Evolutionary conservation across 2,888 invertebrate species (phyloP).

Genomic region (Clivina fossor): DNA sequence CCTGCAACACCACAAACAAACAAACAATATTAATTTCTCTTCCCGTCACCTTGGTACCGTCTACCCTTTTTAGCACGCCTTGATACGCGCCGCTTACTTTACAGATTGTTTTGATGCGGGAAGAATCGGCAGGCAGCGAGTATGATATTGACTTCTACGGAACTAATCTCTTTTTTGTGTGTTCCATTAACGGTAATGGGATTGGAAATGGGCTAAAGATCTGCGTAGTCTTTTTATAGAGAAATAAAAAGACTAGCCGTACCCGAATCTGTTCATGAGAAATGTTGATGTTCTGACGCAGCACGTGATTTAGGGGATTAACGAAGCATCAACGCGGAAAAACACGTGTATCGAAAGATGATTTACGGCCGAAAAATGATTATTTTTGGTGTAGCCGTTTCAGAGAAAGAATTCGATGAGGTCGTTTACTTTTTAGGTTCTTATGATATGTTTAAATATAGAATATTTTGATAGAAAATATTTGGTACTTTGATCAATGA

Average conservation of each 20-base stretch:
- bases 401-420: too few species aligned
- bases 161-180: constrained; percentile 33
- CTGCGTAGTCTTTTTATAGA: constrained; percentile 29
- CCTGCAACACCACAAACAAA: constrained; percentile 54
- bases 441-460: too few species aligned
- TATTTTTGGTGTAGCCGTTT: too few species aligned
- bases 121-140: constrained; percentile 11
- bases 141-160: constrained; percentile 31
- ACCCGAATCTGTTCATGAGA: constrained; percentile 20
- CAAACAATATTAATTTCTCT: too few species aligned
- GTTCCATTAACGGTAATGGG: constrained; percentile 33
- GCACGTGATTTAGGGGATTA: constrained; percentile 22
- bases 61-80: too few species aligned
- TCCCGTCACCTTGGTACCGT: too few species aligned
- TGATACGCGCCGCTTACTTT: too few species aligned
- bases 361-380: too few species aligned
- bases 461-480: too few species aligned
- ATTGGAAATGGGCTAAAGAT: constrained; percentile 32
- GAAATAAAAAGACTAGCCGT: constrained; percentile 32
- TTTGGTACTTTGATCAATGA: too few species aligned
- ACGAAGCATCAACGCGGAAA: constrained; percentile 7
- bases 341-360: too few species aligned
- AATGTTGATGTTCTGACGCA: constrained; percentile 13
- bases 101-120: constrained; percentile 28
- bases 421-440: too few species aligned